Base-by-base conservation (phyloP, 1,140 invertebrate genomes). In the Oreohelix idahoensis region DNA sequence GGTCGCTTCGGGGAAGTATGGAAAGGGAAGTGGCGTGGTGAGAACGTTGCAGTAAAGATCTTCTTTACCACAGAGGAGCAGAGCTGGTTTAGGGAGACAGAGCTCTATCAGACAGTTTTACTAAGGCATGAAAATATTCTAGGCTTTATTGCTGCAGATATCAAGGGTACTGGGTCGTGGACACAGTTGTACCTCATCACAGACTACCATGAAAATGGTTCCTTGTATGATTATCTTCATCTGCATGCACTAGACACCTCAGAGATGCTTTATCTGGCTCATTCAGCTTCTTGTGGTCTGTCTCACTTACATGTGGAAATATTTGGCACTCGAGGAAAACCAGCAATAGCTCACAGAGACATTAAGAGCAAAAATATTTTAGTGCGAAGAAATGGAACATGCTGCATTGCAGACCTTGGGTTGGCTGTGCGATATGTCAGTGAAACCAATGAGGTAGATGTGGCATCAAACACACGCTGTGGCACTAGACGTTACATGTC, bases 341-440 rank as follows among this genome's bases (percentile, higher is more conserved):
- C 17, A 49, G 8, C 45, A 49, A 98, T 99, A 88, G 98, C 98
- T 17, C 98, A 99, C 93, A 94, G 98, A 86, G 98, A 99, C 93
- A 94, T 99, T 20, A 99, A 99, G 92, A 97, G 96, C 23, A 98
- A 98, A 93, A 99, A 99, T 93, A 98, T 99, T 86, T 93, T 99
- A 74, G 97, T 99, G 26, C 98, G 98, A 93, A 95, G 95, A 93
- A 95, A 97, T 86, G 85, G 89, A 26, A 96, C 96, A 5, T 99
- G 98, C 92, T 97, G 97, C 84, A 98, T 99, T 88, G 97, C 97
- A 10, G 98, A 99, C 93, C 93, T 99, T 38, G 98, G 98, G 42
- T 81, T 91, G 51, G 89, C 89, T 70, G 90, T 92, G 8, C 76
- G 86, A 49, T 83, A 78, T 66, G 81, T 83, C 53, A 70, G 66